Percentiles rank a stretch among this genome's conserved stretches.
Evolutionary conservation across 2,113 vertebrate genomes (phyloP).

Genomic region (Pristiophorus japonicus): DNA sequence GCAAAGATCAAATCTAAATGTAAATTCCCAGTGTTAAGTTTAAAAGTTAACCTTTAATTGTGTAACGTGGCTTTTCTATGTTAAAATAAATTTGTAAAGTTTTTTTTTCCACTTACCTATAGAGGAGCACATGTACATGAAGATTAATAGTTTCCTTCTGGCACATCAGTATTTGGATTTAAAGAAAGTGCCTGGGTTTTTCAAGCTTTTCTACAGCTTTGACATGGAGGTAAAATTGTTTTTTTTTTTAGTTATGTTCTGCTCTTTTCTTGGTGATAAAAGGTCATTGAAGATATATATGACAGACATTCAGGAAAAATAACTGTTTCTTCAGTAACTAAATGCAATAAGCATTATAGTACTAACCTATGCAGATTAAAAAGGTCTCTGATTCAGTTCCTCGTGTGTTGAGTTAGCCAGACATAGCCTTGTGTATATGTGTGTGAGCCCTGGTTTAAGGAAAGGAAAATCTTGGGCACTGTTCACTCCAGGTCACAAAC

Average conservation of each 20-base stretch:
- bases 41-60: not conserved
- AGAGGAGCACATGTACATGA: conserved; percentile 94
- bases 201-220: conserved; percentile 84
- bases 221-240: conserved; percentile 70
- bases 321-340: not conserved
- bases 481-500: not conserved
- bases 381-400: not conserved
- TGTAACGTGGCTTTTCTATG: not conserved
- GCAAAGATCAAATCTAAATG: not conserved
- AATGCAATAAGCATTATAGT: not conserved
- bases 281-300: not conserved
- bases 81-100: conserved; percentile 8
- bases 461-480: too few species aligned
- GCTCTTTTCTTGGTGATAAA: not conserved
- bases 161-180: conserved; percentile 78
- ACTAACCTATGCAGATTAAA: too few species aligned
- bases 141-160: conserved; percentile 77
- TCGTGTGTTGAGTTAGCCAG: not conserved
- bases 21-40: not conserved
- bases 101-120: conserved; percentile 39
- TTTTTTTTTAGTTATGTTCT: not conserved
- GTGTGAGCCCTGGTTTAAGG: too few species aligned
- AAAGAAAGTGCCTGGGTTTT: conserved; percentile 82
- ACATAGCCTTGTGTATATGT: not conserved
- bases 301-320: not conserved